These are phyloP conservation scores for Priocnemis perturbator DNA, from an alignment of 2,888 invertebrate species.

Conservation along the genomic window DNA sequence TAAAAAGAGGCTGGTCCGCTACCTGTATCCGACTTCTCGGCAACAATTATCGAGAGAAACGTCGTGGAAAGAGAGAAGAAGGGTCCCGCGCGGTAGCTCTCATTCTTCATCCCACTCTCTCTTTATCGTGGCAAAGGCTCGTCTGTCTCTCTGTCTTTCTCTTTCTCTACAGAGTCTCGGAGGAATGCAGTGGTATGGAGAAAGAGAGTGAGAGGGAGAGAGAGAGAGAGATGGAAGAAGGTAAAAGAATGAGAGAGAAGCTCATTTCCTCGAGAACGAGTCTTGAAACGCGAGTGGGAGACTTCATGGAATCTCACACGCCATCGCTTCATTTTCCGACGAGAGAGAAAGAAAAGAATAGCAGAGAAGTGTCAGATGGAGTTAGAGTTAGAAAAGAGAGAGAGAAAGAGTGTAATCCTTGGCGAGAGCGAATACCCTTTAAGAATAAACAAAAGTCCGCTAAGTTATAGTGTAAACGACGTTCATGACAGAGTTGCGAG, in stretches of 20 bases:
- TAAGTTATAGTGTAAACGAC: too few relatives aligned
- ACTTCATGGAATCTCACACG: constrained; percentile 9
- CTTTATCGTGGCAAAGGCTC: background rate
- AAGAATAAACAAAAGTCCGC: too few relatives aligned
- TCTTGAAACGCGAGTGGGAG: constrained; percentile 1
- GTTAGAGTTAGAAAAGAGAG: background rate
- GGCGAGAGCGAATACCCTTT: too few relatives aligned
- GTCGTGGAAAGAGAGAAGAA: constrained; percentile 38
- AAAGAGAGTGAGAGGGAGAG: constrained; percentile 14
- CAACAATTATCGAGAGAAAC: constrained; percentile 55
- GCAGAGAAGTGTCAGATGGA: background rate
- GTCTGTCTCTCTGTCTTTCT: background rate
- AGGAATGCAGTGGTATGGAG: constrained; percentile 13
- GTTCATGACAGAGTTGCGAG: too few relatives aligned
- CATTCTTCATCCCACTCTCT: constrained; percentile 9
- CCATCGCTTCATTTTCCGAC: constrained; percentile 5
- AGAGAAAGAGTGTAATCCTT: background rate
- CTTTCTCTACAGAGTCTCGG: background rate
- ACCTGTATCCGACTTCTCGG: constrained; percentile 49
- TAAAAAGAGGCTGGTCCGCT: constrained; percentile 38
- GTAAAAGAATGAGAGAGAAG: background rate
- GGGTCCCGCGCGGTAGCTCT: background rate
- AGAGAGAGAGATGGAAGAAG: constrained; percentile 8
- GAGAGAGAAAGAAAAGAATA: background rate
- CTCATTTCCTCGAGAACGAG: constrained; percentile 13